A percentile compares a stretch with the other conserved stretches of the same genome.
Conservation (phyloP, 1,140 invertebrate genomes). For the Delia radicum region DNA sequence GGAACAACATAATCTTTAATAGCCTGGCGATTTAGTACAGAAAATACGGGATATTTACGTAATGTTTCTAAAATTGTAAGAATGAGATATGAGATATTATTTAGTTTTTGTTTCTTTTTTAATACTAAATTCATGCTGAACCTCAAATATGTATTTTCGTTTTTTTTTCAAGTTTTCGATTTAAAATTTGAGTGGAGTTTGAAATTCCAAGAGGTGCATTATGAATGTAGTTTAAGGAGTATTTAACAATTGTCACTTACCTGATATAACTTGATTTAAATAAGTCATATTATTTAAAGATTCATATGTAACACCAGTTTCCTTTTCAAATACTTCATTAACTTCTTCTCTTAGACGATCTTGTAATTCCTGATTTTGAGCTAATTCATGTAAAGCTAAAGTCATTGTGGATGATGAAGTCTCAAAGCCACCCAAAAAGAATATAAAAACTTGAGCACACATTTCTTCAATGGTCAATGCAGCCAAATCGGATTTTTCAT, state of each 20-base stretch:
- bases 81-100: too few relatives aligned
- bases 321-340: conserved; percentile 46
- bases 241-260: conserved; percentile 37
- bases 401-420: conserved; percentile 62
- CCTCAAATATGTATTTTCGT: too few relatives aligned
- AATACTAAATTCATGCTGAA: too few relatives aligned
- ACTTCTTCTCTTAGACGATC: conserved; percentile 63
- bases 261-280: conserved; percentile 59
- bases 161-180: too few relatives aligned
- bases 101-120: too few relatives aligned
- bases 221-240: conserved; percentile 44
- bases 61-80: conserved; percentile 48
- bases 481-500: conserved; percentile 39
- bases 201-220: too few relatives aligned
- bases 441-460: conserved; percentile 51
- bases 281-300: conserved; percentile 57
- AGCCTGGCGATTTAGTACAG: conserved; percentile 37
- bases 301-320: conserved; percentile 54
- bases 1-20: conserved; percentile 42
- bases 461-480: conserved; percentile 43
- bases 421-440: conserved; percentile 67
- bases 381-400: conserved; percentile 62
- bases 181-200: too few relatives aligned
- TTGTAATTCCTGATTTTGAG: conserved; percentile 64
- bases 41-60: conserved; percentile 58